Conservation (phyloP, 2,888 invertebrate genomes). For the Andrena haemorrhoa region DNA sequence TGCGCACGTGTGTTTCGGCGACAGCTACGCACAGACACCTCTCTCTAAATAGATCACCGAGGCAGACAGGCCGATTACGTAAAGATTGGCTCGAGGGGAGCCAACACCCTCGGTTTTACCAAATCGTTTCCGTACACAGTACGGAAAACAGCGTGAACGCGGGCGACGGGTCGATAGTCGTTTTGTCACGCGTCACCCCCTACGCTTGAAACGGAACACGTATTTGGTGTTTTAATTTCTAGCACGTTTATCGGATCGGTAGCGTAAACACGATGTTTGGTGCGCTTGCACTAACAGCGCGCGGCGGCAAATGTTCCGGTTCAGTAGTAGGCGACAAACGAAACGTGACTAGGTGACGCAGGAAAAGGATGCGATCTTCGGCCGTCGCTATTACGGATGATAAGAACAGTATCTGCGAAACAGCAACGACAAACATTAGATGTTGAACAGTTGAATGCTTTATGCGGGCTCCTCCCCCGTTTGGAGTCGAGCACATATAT, state of each 20-base stretch:
- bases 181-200: not conserved
- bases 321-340: not conserved
- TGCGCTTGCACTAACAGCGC: constrained; percentile 13
- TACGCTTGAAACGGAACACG: not conserved
- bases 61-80: constrained; percentile 42
- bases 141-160: not conserved
- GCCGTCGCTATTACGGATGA: constrained; percentile 1
- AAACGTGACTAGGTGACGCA: constrained; percentile 19
- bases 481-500: too few relatives aligned
- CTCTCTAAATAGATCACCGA: constrained; percentile 51
- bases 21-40: constrained; percentile 10
- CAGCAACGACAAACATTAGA: not conserved
- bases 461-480: not conserved
- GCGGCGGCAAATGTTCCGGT: not conserved
- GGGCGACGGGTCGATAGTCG: not conserved
- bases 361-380: constrained; percentile 27
- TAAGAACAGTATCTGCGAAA: not conserved
- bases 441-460: not conserved
- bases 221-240: constrained; percentile 27
- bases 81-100: constrained; percentile 52
- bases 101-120: not conserved
- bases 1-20: constrained; percentile 23
- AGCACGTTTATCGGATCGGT: constrained; percentile 19
- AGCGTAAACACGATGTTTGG: constrained; percentile 2
- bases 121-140: constrained; percentile 15